These are phyloP conservation scores for Penaeus monodon DNA, from an alignment of 2,888 invertebrate genomes.

Conservation along the genomic window DNA sequence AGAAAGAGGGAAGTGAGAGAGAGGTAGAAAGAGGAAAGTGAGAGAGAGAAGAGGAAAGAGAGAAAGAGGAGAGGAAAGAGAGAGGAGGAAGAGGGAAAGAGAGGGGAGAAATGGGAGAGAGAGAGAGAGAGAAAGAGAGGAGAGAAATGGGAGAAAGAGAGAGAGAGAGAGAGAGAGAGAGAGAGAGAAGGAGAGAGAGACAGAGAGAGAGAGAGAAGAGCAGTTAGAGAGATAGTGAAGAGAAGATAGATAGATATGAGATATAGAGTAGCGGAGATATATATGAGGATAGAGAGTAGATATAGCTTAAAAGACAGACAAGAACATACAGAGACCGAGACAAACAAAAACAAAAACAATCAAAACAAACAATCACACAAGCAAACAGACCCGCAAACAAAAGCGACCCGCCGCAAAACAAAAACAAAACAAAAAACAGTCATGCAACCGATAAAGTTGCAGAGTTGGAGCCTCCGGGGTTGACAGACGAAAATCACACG, in stretches of 20 bases:
- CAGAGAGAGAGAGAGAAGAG: too few species aligned
- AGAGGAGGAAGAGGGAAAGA: background rate
- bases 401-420: background rate
- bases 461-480: too few species aligned
- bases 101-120: background rate
- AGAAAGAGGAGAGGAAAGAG: too few species aligned
- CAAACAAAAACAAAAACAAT: background rate
- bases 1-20: background rate
- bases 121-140: too few species aligned
- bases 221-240: too few species aligned
- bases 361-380: background rate
- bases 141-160: too few species aligned
- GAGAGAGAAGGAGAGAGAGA: too few species aligned
- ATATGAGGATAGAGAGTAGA: too few species aligned
- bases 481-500: conserved; percentile 1
- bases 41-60: background rate
- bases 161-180: too few species aligned
- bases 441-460: too few species aligned
- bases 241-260: conserved; percentile 1
- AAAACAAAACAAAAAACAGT: background rate
- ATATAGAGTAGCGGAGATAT: background rate
- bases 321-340: background rate
- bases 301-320: background rate
- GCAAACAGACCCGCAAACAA: background rate
- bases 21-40: background rate